Base-by-base conservation (phyloP, 2,797 vertebrate species). In the Champsocephalus gunnari region DNA sequence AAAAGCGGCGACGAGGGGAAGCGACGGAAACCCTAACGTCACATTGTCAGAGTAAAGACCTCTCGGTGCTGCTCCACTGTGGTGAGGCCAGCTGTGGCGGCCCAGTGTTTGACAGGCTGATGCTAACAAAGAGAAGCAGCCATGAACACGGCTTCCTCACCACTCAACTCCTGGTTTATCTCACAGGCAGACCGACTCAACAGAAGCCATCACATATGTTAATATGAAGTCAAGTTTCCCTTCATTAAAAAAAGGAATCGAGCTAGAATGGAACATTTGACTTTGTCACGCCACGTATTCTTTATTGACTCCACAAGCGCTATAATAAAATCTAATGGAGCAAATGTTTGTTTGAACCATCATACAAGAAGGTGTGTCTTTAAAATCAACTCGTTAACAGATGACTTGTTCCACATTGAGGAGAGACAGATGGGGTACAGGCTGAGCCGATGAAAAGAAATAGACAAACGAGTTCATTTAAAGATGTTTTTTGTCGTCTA, bases 391-490 rank as follows among this genome's bases (percentile, higher is more conserved):
- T 80, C 77, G 63, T 80, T 83, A 81, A 73, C 65, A 73, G 72
- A 71, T 71, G 45, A 51, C 57, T 66, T 80, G 77, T 69, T 61
- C 50, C 57, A 68, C 44, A 9, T 38, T 34, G 56, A 48, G 61
- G 24, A 56, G 65, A 62, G 75, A 84, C 79, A 85, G 89, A 87
- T 77, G 79, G 86, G 81, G 68, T 65, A 58, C 76, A 82, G 78
- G 87, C 57, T 10, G 17, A 79, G 56, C 62, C 76, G 72, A 90
- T 86, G 86, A 89, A 92, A 82, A 92, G 77, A 88, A 92, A 91
- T 13, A 88, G 84, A 91, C 89, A 88, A 93, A 93, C 80, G 72
- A 89, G 87, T 92, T 94, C 79, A 92, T 93, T 94, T 92, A 87
- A 89, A 92, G 80, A 91, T 88, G 87, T 88, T 90, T 92, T 54